Percentiles rank a stretch among this genome's conserved stretches.
Conservation (phyloP, 1,140 invertebrate genomes). For the Tetragnatha versicolor region DNA sequence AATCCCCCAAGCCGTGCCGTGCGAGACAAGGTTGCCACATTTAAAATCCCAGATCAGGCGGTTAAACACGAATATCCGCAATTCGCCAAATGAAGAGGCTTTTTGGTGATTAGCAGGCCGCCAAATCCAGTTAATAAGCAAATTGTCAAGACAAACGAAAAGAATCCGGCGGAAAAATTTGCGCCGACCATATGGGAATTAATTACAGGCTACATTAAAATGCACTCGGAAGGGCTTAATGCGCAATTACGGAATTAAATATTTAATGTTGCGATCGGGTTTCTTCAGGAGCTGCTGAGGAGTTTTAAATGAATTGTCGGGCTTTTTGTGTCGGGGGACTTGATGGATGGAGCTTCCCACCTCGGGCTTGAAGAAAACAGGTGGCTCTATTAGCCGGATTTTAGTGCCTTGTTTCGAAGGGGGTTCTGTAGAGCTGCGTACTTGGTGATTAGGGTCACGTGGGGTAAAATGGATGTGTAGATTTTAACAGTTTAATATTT, state of each 20-base stretch:
- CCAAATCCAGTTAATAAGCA: conserved; percentile 45
- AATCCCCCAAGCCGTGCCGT: conserved; percentile 35
- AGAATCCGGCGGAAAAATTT: conserved; percentile 21
- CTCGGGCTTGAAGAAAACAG: no score
- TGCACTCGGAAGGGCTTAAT: neutral
- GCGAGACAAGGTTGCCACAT: conserved; percentile 50
- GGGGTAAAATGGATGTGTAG: no score
- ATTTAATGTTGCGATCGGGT: neutral
- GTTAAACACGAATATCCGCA: conserved; percentile 48
- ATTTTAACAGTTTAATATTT: no score
- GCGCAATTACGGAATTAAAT: neutral
- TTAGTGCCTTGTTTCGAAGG: no score
- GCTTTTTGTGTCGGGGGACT: no score
- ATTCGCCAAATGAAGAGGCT: conserved; percentile 42
- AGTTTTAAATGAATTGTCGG: no score
- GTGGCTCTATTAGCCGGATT: no score
- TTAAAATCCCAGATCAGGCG: conserved; percentile 39
- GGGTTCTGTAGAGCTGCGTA: no score
- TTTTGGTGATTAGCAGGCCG: conserved; percentile 13
- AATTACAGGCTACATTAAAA: conserved; percentile 27
- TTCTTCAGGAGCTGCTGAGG: no score
- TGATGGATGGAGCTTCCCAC: no score
- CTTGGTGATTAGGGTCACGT: no score
- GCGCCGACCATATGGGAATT: conserved; percentile 12
- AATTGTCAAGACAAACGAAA: conserved; percentile 36